Percentiles rank a stretch among this genome's conserved stretches.
These are phyloP conservation scores for Apamea monoglypha DNA, from an alignment of 2,888 invertebrate genomes.

Conservation along the genomic window DNA sequence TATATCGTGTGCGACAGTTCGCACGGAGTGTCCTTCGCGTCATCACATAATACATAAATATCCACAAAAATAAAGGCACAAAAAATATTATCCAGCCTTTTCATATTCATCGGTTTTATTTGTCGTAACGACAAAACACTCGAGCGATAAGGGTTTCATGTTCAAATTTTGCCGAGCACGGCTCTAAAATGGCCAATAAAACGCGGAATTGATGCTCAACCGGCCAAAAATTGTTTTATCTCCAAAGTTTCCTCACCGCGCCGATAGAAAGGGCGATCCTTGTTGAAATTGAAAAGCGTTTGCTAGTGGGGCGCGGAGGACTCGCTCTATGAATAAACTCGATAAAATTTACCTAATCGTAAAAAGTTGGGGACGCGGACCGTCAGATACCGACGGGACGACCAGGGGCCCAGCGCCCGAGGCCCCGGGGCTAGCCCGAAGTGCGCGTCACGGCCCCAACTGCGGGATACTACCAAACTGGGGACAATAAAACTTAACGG, in stretches of 20 bases:
- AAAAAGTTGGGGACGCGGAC: slow-evolving; percentile 76
- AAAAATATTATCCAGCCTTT: slow-evolving; percentile 61
- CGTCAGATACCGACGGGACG: slow-evolving; percentile 56
- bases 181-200: slow-evolving; percentile 72
- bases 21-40: slow-evolving; percentile 48
- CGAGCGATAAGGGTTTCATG: slow-evolving; percentile 67
- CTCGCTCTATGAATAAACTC: slow-evolving; percentile 84
- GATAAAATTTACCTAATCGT: slow-evolving; percentile 84
- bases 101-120: slow-evolving; percentile 69
- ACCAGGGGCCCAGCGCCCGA: slow-evolving; percentile 22
- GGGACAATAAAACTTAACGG: slow-evolving; percentile 61
- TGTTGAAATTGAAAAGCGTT: slow-evolving; percentile 86
- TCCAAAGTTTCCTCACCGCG: slow-evolving; percentile 76
- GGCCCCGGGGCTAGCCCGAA: slow-evolving; percentile 16
- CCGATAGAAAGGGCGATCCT: slow-evolving; percentile 76
- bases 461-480: slow-evolving; percentile 53
- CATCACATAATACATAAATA: slow-evolving; percentile 58
- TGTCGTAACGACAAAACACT: slow-evolving; percentile 70
- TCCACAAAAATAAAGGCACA: slow-evolving; percentile 55
- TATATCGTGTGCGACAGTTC: slow-evolving; percentile 47
- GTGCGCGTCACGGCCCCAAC: slow-evolving; percentile 11
- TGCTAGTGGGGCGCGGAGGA: slow-evolving; percentile 68
- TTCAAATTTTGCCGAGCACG: slow-evolving; percentile 67
- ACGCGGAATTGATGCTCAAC: slow-evolving; percentile 73
- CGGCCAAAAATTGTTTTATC: slow-evolving; percentile 82